A percentile compares a stretch with the other conserved stretches of the same genome.
These are phyloP conservation scores for Mola mola DNA, from an alignment of 2,113 vertebrate species.

Conservation along the genomic window DNA sequence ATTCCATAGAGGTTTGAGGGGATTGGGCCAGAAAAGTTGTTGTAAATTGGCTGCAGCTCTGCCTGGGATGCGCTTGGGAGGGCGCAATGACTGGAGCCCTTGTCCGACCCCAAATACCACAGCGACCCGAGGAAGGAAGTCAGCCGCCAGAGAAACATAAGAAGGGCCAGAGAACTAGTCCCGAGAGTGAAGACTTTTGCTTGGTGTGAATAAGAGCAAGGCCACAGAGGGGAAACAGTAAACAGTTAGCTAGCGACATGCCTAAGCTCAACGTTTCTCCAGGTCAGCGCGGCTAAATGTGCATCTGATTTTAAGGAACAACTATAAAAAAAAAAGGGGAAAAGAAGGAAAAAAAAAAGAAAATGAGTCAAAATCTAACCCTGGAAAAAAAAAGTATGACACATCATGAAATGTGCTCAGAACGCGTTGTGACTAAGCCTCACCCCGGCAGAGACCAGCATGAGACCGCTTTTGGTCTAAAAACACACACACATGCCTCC, in stretches of 20 bases:
- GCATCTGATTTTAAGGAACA: constrained; percentile 32
- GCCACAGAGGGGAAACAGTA: constrained; percentile 5
- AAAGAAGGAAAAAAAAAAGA: constrained; percentile 30
- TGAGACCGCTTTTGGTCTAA: constrained; percentile 48
- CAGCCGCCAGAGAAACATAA: constrained; percentile 40
- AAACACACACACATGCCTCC: constrained; percentile 53
- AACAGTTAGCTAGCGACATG: constrained; percentile 7
- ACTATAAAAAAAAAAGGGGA: no score
- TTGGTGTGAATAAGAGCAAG: constrained; percentile 29
- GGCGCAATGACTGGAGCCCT: constrained; percentile 83
- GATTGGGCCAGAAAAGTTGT: constrained; percentile 78
- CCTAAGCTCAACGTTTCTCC: constrained; percentile 32
- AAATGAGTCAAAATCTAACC: constrained; percentile 17
- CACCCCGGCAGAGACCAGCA: constrained; percentile 30
- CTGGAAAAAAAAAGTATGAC: constrained; percentile 31
- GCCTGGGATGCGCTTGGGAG: constrained; percentile 80
- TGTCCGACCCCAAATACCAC: constrained; percentile 88
- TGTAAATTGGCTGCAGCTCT: constrained; percentile 61
- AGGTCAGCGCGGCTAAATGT: constrained; percentile 41
- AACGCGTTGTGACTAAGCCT: constrained; percentile 62
- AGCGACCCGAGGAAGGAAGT: constrained; percentile 79
- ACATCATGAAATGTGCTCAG: constrained; percentile 57
- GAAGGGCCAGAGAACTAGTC: constrained; percentile 1
- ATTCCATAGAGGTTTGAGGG: constrained; percentile 85
- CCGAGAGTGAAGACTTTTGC: no score